Evolutionary conservation across 2,113 vertebrate genomes (phyloP), one percentile per base, ranked within the genome.

Genomic region (Athene cunicularia): DNA sequence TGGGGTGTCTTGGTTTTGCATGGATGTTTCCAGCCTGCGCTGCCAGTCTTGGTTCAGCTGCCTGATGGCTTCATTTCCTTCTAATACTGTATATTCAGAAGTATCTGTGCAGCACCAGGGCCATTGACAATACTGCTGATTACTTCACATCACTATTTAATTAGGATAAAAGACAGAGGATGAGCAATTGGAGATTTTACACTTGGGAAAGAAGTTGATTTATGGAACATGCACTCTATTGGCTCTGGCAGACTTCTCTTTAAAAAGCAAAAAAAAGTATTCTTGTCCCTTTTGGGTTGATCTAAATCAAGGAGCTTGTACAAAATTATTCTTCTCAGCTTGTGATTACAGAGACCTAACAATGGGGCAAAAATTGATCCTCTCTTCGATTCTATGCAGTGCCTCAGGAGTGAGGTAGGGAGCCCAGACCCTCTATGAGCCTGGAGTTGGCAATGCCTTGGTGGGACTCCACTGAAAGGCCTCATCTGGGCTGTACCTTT

Each of bases 61-160:
- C 81, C 84, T 73, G 8, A 14, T 14, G 22, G 49, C 60, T 90
- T 95, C 2, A 2, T 93, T 82, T 95, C 17, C 32, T 58, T 81
- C 63, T 43, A 27, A 49, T 72, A 30, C 4, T 86, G 26, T 81
- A 39, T 35, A 55, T 92, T 85, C 70, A 95, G 66, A 94, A 82
- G 30, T 35, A 45, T 71, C 80, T 89, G 52, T 91, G 79, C 72
- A 85, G 92, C 73, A 95, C 76, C 52, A 67, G 76, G 32, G 52
- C 83, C 35, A 22, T 15, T 74, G 80, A 95, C 95, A 96, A 80
- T 95, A 53, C 88, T 81, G 33, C 84, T 92, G 89, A 97, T 96
- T 94, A 80, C 73, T 93, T 91, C 75, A 67, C 77, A 86, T 86
- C 59, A 24, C 73, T 95, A 6, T 80, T 97, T 97, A 97, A 97